phyloP scores from a whole-genome alignment of 2,888 invertebrate genomes.

The Ceriagrion tenellum region DNA sequence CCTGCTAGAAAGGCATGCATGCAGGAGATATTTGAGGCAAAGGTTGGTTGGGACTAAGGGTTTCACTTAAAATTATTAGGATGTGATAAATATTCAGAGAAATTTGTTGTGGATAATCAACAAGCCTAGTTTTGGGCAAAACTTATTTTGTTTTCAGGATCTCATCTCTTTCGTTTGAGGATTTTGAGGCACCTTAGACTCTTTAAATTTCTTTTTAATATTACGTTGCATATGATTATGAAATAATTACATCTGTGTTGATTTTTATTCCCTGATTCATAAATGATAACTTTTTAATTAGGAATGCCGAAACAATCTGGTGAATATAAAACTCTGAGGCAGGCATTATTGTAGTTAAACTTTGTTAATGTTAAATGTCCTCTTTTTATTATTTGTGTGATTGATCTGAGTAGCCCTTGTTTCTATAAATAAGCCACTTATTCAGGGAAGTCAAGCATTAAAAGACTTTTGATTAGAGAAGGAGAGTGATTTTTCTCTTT shows the following conservation, averaged over 20 bases:
- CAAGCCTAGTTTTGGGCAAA: neutral
- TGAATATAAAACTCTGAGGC: neutral
- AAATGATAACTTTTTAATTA: neutral
- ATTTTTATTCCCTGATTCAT: neutral
- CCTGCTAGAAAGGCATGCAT: neutral
- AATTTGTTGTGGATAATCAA: neutral
- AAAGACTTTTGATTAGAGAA: slow-evolving; percentile 32
- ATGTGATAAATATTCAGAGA: neutral
- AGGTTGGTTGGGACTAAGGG: slow-evolving; percentile 35
- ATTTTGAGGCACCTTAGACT: neutral
- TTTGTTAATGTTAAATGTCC: neutral
- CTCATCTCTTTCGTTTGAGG: neutral
- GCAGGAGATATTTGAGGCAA: neutral
- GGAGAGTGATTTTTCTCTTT: slow-evolving; percentile 26
- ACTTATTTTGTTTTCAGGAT: neutral
- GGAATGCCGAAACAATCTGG: neutral
- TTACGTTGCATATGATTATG: neutral
- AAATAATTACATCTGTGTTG: neutral
- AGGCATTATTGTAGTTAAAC: neutral
- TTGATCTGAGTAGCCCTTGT: neutral
- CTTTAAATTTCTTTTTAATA: neutral
- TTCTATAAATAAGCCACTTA: neutral
- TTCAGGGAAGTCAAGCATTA: slow-evolving; percentile 36
- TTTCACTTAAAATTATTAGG: slow-evolving; percentile 33
- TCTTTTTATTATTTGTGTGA: neutral